A percentile compares a stretch with the other conserved stretches of the same genome.
These are phyloP conservation scores for Caiman crocodilus DNA, from an alignment of 2,797 vertebrate species.

Conservation along the genomic window DNA sequence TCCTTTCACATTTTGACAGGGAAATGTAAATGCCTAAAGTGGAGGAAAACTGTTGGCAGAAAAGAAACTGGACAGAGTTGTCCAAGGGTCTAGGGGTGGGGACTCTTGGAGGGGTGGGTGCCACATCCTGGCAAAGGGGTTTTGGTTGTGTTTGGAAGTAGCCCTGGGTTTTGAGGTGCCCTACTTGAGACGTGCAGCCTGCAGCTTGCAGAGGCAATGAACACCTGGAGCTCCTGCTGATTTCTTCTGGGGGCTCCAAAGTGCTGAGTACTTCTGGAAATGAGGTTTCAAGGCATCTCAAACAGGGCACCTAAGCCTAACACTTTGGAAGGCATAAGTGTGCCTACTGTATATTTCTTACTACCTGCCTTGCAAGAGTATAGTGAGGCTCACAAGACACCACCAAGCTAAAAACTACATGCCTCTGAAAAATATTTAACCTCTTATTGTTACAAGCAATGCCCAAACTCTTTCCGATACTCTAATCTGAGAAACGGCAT, in stretches of 20 bases:
- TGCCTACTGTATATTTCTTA: background rate
- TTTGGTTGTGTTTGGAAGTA: background rate
- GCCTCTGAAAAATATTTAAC: background rate
- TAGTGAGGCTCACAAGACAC: background rate
- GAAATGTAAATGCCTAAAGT: conserved; percentile 30
- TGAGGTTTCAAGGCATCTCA: too few species aligned
- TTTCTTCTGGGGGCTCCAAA: background rate
- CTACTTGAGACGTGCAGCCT: background rate
- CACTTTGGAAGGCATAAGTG: background rate
- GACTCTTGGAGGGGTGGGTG: background rate
- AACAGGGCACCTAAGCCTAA: too few species aligned
- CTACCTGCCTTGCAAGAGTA: background rate
- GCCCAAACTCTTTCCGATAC: too few species aligned
- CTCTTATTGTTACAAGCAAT: background rate
- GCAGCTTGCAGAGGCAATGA: background rate
- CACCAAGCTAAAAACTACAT: background rate
- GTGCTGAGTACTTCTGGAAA: too few species aligned
- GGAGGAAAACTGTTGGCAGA: background rate
- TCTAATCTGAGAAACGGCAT: too few species aligned
- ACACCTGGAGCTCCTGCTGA: background rate
- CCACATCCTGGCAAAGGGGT: background rate
- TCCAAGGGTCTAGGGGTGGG: background rate
- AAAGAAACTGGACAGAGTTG: background rate
- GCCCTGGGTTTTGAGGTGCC: background rate
- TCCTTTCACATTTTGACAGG: conserved; percentile 19